phyloP scores from a whole-genome alignment of 2,113 vertebrate genomes.

The Thalassarche chlororhynchos region DNA sequence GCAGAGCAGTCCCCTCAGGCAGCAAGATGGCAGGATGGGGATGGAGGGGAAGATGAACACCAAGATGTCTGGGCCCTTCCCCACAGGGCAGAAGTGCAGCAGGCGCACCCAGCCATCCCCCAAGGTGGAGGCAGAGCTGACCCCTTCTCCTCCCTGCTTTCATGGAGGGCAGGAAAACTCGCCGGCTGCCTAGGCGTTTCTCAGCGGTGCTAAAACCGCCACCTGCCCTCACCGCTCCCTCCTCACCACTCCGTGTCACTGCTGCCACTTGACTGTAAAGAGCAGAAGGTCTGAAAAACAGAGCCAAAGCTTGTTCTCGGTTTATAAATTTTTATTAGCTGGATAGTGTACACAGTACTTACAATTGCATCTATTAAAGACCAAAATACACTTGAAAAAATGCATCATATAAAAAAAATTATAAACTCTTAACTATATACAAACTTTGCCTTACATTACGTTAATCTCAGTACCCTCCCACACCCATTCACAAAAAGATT shows the following conservation, averaged over 20 bases:
- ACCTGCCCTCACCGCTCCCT: not conserved
- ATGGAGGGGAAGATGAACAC: accelerated
- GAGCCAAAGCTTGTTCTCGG: not conserved
- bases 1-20: not conserved
- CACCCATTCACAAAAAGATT: not conserved
- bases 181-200: accelerated
- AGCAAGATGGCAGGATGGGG: not conserved
- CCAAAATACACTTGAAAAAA: conserved; percentile 76
- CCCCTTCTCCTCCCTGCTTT: not conserved
- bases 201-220: too few species aligned
- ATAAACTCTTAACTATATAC: conserved; percentile 72
- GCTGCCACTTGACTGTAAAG: not conserved
- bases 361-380: conserved; percentile 79
- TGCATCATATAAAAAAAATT: conserved; percentile 72
- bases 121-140: not conserved
- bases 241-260: accelerated
- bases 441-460: conserved; percentile 33
- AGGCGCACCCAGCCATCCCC: too few species aligned
- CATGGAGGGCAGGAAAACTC: not conserved
- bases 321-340: conserved; percentile 75
- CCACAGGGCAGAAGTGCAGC: not conserved
- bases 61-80: not conserved
- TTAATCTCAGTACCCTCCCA: not conserved
- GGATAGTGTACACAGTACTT: conserved; percentile 78
- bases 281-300: not conserved